Evolutionary conservation across 2,113 vertebrate genomes (phyloP).

Genomic region (Campylorhamphus procurvoides): DNA sequence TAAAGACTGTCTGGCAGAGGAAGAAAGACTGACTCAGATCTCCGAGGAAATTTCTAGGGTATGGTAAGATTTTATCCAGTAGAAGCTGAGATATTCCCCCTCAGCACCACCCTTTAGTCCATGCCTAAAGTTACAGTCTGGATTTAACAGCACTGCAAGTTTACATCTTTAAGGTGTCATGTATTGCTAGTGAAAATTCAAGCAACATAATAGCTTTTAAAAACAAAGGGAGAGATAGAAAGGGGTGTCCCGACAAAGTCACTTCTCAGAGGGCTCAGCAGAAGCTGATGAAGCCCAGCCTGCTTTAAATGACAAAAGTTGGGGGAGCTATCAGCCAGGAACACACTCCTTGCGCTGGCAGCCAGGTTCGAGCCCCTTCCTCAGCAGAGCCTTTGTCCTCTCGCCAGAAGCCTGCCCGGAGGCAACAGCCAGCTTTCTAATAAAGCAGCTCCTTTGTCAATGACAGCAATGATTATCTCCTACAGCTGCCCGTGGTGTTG

Average conservation of each 20-base stretch:
- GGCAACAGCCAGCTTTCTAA: constrained; percentile 81
- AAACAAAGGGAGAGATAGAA: not conserved
- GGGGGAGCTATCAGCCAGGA: constrained; percentile 33
- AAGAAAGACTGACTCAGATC: not conserved
- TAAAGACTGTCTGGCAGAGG: not conserved
- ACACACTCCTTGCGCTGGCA: not conserved
- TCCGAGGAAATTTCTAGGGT: not conserved
- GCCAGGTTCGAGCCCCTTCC: constrained; percentile 31
- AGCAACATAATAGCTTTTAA: not conserved
- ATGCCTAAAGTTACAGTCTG: not conserved
- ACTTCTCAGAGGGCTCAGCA: not conserved
- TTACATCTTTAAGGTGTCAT: not conserved
- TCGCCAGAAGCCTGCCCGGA: constrained; percentile 74
- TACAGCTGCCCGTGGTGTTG: constrained; percentile 83
- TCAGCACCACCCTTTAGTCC: not conserved
- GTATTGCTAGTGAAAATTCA: not conserved
- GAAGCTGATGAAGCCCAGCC: not conserved
- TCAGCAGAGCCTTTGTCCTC: constrained; percentile 73
- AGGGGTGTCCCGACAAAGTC: not conserved
- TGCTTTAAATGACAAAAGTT: constrained; percentile 67
- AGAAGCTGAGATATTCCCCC: not conserved
- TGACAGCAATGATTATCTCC: constrained; percentile 78
- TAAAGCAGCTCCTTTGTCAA: constrained; percentile 84
- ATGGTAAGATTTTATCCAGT: fast-evolving
- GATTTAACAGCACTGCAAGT: not conserved